Base-by-base conservation (phyloP, 2,888 invertebrate genomes). In the Leptinotarsa rubiginosa region DNA sequence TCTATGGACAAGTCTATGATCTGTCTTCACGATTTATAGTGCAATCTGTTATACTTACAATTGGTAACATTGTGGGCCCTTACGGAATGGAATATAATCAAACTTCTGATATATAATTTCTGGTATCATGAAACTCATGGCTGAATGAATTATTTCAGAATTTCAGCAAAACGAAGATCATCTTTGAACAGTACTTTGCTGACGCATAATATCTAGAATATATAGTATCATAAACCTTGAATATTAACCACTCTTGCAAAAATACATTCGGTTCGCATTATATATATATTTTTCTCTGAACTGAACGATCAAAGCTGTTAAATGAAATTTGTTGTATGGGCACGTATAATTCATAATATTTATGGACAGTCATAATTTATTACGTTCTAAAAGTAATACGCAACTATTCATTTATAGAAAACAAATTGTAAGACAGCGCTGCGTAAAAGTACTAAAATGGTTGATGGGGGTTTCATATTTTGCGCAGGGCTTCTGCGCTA, bases 241-340 rank as follows among this genome's bases (percentile, higher is more conserved):
- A 15, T 18, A 62, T 62, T 31, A 1, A 25, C 25, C 22, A 62
- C 25, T 13, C n/a, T 10, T n/a, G 31, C 25, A 62, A 31, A 62
- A 62, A 62, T 62, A 62, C n/a, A 62, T 62, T 62, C 10, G 62
- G 62, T 31, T 62, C 5, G 31, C 62, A 41, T 56, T 56, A 56
- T 22, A 56, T 1, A 22, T 22, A 16, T 22, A 16, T 31, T 62
- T 31, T 62, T 62, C 41, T 62, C n/a, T 62, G 16, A 62, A 62
- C 62, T 62, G n/a, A 62, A 62, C 62, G 62, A 62, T 62, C 31
- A n/a, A 62, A 62, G 31, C 25, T n/a, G n/a, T n/a, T 41, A 3
- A 31, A 22, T 56, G 56, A 62, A 62, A 25, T 31, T 62, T 41
- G 31, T 62, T 31, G 25, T 41, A 16, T 31, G 31, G 31, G 41